Evolutionary conservation across 2,888 invertebrate genomes (phyloP).

Genomic region (Cepaea hortensis): DNA sequence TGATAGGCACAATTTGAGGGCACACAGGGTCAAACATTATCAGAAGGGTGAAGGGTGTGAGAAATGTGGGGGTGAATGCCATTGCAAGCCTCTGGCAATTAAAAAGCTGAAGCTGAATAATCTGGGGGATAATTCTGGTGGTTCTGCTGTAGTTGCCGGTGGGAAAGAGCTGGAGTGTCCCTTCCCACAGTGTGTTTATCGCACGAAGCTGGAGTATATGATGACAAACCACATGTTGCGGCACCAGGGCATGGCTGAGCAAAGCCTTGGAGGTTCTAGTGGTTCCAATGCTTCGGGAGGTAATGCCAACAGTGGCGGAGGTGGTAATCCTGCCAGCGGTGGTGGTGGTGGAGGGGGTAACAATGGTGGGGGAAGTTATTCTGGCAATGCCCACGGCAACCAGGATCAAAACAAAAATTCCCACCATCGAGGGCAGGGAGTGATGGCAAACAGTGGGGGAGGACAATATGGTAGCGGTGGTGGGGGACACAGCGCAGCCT

Average conservation of each 20-base stretch:
- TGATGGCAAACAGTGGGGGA: slow-evolving; percentile 32
- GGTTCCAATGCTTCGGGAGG: not conserved
- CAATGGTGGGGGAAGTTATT: not conserved
- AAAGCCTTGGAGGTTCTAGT: not conserved
- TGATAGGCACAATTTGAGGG: slow-evolving; percentile 52
- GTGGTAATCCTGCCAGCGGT: not conserved
- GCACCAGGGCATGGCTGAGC: slow-evolving; percentile 42
- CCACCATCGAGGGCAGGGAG: slow-evolving; percentile 39
- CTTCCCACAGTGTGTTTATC: slow-evolving; percentile 48
- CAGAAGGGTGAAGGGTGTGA: slow-evolving; percentile 53
- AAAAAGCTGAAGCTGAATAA: slow-evolving; percentile 34
- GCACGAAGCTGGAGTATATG: slow-evolving; percentile 51
- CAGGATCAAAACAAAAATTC: slow-evolving; percentile 28
- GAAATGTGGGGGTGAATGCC: slow-evolving; percentile 47
- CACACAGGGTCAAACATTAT: slow-evolving; percentile 51
- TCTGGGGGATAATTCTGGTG: slow-evolving; percentile 9
- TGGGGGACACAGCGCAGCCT: slow-evolving; percentile 31
- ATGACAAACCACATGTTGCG: slow-evolving; percentile 47
- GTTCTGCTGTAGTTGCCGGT: slow-evolving; percentile 11
- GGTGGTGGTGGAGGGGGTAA: slow-evolving; percentile 16
- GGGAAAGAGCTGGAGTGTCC: slow-evolving; percentile 46
- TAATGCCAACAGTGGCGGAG: not conserved
- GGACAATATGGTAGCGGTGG: slow-evolving; percentile 31
- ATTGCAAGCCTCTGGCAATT: slow-evolving; percentile 39
- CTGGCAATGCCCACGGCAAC: not conserved